Conservation (phyloP, 1,140 invertebrate species). For the Camponotus floridanus region DNA sequence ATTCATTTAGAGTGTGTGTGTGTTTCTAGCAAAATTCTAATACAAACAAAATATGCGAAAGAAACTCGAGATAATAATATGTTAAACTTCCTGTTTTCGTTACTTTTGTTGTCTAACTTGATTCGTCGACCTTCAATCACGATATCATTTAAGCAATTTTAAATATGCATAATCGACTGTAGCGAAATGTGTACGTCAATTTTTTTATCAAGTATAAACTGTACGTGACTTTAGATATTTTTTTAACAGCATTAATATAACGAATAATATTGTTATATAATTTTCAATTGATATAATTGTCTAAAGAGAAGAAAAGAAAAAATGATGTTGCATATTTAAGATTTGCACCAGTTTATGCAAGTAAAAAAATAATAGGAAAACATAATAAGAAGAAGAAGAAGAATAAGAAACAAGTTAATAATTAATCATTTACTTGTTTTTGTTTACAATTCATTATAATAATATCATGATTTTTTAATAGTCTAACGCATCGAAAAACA, state of each 20-base stretch:
- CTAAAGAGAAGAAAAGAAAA: not conserved
- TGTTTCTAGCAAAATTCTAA: not conserved
- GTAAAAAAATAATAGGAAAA: not conserved
- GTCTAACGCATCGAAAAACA: not conserved
- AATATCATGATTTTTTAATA: not conserved
- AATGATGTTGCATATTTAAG: conserved; percentile 28
- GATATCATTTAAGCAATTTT: not conserved
- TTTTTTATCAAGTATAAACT: not conserved
- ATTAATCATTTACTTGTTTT: conserved; percentile 19
- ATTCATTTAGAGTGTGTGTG: not conserved
- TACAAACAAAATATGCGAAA: not conserved
- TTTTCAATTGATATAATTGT: not conserved
- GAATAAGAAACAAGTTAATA: not conserved
- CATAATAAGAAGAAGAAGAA: not conserved
- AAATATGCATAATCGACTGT: not conserved
- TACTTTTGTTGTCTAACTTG: not conserved
- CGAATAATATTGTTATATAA: not conserved
- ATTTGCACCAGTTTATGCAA: not conserved
- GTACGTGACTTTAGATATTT: not conserved
- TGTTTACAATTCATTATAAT: not conserved
- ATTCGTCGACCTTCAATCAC: not conserved
- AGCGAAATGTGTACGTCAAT: not conserved
- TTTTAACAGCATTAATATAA: not conserved
- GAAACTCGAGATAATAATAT: not conserved
- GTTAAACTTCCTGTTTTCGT: not conserved